A percentile compares a stretch with the other conserved stretches of the same genome.
These are phyloP conservation scores for Drosophila mercatorum DNA, from an alignment of 2,888 invertebrate species.

Conservation along the genomic window DNA sequence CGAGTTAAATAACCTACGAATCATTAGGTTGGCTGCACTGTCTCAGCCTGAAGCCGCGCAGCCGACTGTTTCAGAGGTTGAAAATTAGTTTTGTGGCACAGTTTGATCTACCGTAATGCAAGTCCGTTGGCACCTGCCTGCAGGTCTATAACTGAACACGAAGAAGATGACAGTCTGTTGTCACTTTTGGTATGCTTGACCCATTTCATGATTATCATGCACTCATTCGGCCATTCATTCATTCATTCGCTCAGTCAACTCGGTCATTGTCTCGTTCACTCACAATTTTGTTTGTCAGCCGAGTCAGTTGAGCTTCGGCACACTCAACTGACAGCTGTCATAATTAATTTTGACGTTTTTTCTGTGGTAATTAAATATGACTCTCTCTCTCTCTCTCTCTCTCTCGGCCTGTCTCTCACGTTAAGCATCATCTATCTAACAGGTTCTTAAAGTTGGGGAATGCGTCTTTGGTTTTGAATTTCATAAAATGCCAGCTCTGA, in stretches of 20 bases:
- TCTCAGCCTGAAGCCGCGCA: not conserved
- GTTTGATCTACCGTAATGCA: slow-evolving; percentile 56
- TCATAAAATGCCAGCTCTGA: slow-evolving; percentile 65
- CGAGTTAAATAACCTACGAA: not conserved
- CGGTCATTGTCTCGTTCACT: slow-evolving; percentile 48
- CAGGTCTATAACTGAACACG: slow-evolving; percentile 13
- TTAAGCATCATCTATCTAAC: slow-evolving; percentile 12
- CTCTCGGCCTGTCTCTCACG: slow-evolving; percentile 1
- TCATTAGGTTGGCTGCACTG: slow-evolving; percentile 20
- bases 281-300: slow-evolving; percentile 33
- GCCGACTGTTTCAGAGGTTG: slow-evolving; percentile 13
- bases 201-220: slow-evolving; percentile 69
- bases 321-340: slow-evolving; percentile 84
- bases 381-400: slow-evolving; percentile 28
- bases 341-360: slow-evolving; percentile 84
- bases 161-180: slow-evolving; percentile 44
- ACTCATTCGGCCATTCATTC: slow-evolving; percentile 44
- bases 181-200: slow-evolving; percentile 73
- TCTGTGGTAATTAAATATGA: slow-evolving; percentile 82
- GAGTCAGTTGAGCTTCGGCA: slow-evolving; percentile 63
- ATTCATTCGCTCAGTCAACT: slow-evolving; percentile 10
- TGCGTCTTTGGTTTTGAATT: slow-evolving; percentile 57
- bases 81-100: slow-evolving; percentile 37
- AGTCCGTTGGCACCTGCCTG: slow-evolving; percentile 33
- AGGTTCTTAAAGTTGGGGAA: slow-evolving; percentile 49